These are phyloP conservation scores for Machimus rusticus DNA, from an alignment of 2,888 invertebrate genomes.

Conservation along the genomic window DNA sequence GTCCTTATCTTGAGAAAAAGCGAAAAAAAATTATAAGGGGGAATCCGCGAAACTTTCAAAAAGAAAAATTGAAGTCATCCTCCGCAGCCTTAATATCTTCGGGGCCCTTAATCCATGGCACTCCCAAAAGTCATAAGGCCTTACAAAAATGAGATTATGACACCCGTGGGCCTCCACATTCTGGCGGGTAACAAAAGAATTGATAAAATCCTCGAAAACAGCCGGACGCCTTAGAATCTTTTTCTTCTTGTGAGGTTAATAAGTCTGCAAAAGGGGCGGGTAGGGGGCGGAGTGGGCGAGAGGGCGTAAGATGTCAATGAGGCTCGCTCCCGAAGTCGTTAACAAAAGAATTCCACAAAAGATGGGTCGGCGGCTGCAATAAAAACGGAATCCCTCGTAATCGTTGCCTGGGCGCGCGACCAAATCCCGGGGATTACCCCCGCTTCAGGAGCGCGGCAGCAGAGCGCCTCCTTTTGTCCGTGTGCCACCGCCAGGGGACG, in stretches of 20 bases:
- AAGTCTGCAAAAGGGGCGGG: not conserved
- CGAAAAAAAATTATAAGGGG: not conserved
- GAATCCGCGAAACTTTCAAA: not conserved
- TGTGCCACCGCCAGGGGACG: not conserved
- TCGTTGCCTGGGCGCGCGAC: not conserved
- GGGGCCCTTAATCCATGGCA: not conserved
- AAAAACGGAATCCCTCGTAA: not conserved
- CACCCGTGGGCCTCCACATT: not conserved
- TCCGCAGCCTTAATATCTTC: not conserved
- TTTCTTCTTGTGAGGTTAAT: not conserved
- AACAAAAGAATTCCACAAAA: conserved; percentile 21
- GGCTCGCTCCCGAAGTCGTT: not conserved
- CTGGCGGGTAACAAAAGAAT: not conserved
- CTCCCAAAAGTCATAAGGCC: not conserved
- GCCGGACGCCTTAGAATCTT: not conserved
- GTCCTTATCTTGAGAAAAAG: not conserved
- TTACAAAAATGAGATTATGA: not conserved
- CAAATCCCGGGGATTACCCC: not conserved
- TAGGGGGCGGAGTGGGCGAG: not conserved
- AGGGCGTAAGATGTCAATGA: not conserved
- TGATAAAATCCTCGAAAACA: not conserved
- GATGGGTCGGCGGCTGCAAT: conserved; percentile 13
- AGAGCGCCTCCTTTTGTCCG: not conserved
- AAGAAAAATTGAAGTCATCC: not conserved
- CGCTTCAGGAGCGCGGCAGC: not conserved